A percentile compares a stretch with the other conserved stretches of the same genome.
Conservation (phyloP, 2,888 invertebrate species). For the Leptinotarsa tumamoca region DNA sequence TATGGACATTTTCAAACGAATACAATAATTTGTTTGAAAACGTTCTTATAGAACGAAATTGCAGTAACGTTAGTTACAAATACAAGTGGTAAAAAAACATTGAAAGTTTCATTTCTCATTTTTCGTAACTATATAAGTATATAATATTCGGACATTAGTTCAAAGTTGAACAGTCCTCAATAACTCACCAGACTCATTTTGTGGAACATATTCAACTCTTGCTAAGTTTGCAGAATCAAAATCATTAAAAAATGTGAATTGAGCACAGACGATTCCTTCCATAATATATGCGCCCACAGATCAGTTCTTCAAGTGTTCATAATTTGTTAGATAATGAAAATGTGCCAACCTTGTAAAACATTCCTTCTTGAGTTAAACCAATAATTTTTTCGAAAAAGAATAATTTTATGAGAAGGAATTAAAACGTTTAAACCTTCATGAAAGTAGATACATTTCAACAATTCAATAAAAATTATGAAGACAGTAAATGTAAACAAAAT, state of each 20-base stretch:
- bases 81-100: too few species aligned
- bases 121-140: neutral
- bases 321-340: conserved; percentile 7
- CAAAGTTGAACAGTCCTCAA: neutral
- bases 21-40: too few species aligned
- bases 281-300: conserved; percentile 47
- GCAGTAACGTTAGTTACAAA: too few species aligned
- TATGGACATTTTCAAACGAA: too few species aligned
- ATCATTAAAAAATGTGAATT: conserved; percentile 85
- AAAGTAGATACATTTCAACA: conserved; percentile 1
- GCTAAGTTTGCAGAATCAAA: conserved; percentile 93
- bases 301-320: conserved; percentile 8
- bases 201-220: conserved; percentile 80
- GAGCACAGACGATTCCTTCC: conserved; percentile 74
- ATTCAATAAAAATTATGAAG: neutral
- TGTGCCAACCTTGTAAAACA: neutral
- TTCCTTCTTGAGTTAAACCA: neutral
- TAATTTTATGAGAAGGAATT: neutral
- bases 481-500: conserved; percentile 2
- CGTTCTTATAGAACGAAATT: too few species aligned
- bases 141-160: neutral
- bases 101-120: too few species aligned
- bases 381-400: neutral
- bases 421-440: neutral
- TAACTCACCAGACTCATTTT: conserved; percentile 47